Percentiles rank a stretch among this genome's conserved stretches.
Evolutionary conservation across 2,113 vertebrate species (phyloP).

Genomic region (Pseudonaja textilis): DNA sequence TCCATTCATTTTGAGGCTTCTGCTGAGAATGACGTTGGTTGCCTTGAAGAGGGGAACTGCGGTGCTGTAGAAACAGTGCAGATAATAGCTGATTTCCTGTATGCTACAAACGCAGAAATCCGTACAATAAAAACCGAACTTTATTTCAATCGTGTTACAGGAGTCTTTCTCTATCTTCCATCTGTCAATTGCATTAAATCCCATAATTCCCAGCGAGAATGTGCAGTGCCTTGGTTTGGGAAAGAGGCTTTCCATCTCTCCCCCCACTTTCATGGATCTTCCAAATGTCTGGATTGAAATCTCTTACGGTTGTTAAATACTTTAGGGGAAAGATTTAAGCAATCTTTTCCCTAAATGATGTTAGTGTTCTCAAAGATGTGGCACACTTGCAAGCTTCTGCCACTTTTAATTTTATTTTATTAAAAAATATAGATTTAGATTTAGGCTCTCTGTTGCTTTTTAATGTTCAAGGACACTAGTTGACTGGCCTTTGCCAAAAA

Average conservation of each 20-base stretch:
- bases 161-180: not conserved
- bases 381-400: not conserved
- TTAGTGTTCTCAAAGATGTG: not conserved
- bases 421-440: not conserved
- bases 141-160: not conserved
- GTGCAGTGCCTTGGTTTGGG: not conserved
- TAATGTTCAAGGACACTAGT: not conserved
- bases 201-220: not conserved
- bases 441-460: not conserved
- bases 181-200: not conserved
- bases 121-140: not conserved
- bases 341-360: not conserved
- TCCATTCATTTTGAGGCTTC: not conserved
- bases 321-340: not conserved
- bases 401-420: not conserved
- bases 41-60: not conserved
- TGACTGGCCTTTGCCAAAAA: not conserved
- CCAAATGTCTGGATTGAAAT: not conserved
- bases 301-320: not conserved
- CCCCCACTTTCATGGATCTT: not conserved
- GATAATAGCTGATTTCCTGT: not conserved
- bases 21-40: not conserved
- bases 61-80: not conserved
- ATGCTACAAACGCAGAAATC: not conserved
- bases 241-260: not conserved